These are phyloP conservation scores for Ascaphus truei DNA, from an alignment of 2,113 vertebrate genomes.

Conservation along the genomic window DNA sequence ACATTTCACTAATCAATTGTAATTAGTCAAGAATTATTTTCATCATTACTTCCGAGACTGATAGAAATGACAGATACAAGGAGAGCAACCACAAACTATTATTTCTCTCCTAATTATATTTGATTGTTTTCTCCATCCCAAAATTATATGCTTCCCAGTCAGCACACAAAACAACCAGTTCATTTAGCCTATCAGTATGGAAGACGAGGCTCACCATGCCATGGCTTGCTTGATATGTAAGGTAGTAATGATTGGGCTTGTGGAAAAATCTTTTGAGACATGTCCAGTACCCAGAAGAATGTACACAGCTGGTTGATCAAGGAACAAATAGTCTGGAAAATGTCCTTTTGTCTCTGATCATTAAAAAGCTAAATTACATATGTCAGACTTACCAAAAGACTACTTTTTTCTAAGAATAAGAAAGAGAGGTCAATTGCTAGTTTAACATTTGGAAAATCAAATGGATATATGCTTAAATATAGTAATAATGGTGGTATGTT, in stretches of 20 bases:
- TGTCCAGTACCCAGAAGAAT: constrained; percentile 73
- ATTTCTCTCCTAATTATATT: too few relatives aligned
- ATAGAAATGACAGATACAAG: too few relatives aligned
- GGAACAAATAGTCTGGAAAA: constrained; percentile 75
- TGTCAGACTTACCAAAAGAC: constrained; percentile 41
- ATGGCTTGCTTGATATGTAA: constrained; percentile 55
- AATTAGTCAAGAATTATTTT: too few relatives aligned
- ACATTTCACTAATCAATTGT: too few relatives aligned
- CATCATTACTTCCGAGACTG: too few relatives aligned
- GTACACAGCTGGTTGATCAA: constrained; percentile 68
- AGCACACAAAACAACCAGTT: too few relatives aligned
- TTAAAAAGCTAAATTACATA: constrained; percentile 67
- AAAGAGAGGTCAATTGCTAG: background rate
- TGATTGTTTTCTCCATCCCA: too few relatives aligned
- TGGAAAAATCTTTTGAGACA: constrained; percentile 72
- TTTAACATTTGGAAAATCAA: background rate
- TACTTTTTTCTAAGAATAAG: constrained; percentile 46
- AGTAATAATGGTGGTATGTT: too few relatives aligned
- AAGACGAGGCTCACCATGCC: constrained; percentile 36
- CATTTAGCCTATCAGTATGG: too few relatives aligned
- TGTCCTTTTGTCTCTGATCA: constrained; percentile 68
- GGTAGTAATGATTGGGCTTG: constrained; percentile 58
- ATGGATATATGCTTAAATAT: too few relatives aligned
- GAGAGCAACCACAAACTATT: too few relatives aligned
- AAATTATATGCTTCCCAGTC: too few relatives aligned